Percentiles rank a stretch among this genome's conserved stretches.
phyloP scores from a whole-genome alignment of 2,888 invertebrate species.

The Sinodicranocentrus sp. region DNA sequence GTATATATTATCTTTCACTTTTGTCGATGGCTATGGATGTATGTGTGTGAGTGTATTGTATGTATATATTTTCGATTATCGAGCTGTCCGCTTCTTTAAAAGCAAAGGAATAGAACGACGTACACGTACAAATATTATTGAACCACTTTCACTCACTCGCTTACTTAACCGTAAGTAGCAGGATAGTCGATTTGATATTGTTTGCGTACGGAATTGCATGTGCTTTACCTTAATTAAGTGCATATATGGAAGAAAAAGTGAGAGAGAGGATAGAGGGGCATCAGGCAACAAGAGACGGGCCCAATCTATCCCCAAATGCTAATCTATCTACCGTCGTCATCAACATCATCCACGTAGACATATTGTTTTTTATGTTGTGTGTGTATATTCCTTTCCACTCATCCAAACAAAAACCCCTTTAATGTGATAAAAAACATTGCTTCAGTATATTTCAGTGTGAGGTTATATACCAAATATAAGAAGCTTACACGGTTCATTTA shows the following conservation, averaged over 20 bases:
- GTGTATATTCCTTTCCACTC: no score
- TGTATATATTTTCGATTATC: slow-evolving; percentile 25
- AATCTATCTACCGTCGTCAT: neutral
- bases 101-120: neutral
- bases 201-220: slow-evolving; percentile 61
- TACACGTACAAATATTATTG: slow-evolving; percentile 54
- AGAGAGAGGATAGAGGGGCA: slow-evolving; percentile 20
- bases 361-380: no score
- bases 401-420: no score
- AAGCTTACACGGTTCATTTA: no score
- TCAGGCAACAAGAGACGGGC: no score
- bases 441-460: no score
- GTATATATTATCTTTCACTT: no score
- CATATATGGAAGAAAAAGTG: slow-evolving; percentile 44
- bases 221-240: slow-evolving; percentile 67
- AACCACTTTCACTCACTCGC: slow-evolving; percentile 18
- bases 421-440: no score
- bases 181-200: slow-evolving; percentile 16
- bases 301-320: neutral
- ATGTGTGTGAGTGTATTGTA: no score
- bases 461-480: no score
- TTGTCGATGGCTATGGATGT: no score
- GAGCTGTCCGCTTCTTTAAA: slow-evolving; percentile 24
- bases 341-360: slow-evolving; percentile 9
- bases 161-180: neutral